A percentile compares a stretch with the other conserved stretches of the same genome.
phyloP scores from a whole-genome alignment of 2,113 vertebrate species.

The Lipotes vexillifer region DNA sequence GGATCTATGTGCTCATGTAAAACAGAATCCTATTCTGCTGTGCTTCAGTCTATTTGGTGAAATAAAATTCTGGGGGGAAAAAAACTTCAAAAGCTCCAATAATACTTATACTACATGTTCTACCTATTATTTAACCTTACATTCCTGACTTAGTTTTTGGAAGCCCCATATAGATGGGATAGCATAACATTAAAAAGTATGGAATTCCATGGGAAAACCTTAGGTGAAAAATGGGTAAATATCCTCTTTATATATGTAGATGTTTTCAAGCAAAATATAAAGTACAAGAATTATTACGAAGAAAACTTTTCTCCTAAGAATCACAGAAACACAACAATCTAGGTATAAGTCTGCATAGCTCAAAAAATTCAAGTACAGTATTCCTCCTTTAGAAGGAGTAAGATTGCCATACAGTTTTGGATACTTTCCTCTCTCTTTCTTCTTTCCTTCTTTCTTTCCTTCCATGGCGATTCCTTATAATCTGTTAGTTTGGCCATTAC shows the following conservation, averaged over 20 bases:
- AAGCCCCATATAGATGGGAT: not conserved
- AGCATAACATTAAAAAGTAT: not conserved
- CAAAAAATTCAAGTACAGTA: slow-evolving; percentile 68
- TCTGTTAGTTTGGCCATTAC: slow-evolving; percentile 41
- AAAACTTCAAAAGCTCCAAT: not conserved
- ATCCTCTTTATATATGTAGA: slow-evolving; percentile 39
- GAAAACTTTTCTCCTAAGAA: slow-evolving; percentile 52
- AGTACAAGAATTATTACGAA: slow-evolving; percentile 43
- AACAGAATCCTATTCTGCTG: not conserved
- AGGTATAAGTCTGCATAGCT: slow-evolving; percentile 52
- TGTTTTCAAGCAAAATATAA: slow-evolving; percentile 58
- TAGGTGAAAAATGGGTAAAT: not conserved
- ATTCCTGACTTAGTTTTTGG: not conserved
- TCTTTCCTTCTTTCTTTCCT: not conserved
- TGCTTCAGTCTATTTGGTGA: not conserved
- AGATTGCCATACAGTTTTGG: slow-evolving; percentile 1
- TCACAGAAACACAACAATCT: slow-evolving; percentile 55
- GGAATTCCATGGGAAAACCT: not conserved
- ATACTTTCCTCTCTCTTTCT: not conserved
- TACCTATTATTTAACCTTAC: not conserved
- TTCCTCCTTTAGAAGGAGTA: slow-evolving; percentile 50
- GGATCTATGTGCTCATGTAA: not conserved
- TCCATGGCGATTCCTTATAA: slow-evolving; percentile 11
- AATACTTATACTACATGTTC: not conserved
- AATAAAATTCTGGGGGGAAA: not conserved